Evolutionary conservation across 92 coral and sea anemone species (phyloP), one percentile per base, ranked within the genome.

Genomic region (Epizoanthus fatuus): DNA sequence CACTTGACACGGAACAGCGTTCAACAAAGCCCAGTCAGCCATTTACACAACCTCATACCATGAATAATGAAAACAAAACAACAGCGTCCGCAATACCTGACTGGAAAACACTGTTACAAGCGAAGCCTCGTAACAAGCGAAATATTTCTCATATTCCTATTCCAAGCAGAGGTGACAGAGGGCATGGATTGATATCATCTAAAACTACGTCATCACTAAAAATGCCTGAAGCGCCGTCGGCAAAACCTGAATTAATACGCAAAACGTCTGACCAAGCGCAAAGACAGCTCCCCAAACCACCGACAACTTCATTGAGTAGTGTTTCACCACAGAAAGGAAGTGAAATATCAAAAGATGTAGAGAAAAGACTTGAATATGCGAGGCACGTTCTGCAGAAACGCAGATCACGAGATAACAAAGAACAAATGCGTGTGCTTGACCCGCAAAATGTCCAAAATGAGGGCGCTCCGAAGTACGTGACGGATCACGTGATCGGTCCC

Each of bases 31-130:
- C 57, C n/a, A 45, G 44, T 62, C 56, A 77, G 45, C 56, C 7
- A 15, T 32, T 38, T 15, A 3, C 15, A 14, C 57, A 42, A 16
- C 12, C 14, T 3, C 13, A 19, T 4, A 3, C 0, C 14, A 60
- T 4, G 58, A 14, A 2, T 3, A 17, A 57, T 4, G 44, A 59
- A 0, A 54, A 40, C 13, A 59, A 39, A 10, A 58, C 19, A 59
- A 39, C 81, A 3, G 5, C 38, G 10, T 42, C 82, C 4, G 13
- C 6, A 40, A 60, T 59, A 14, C 0, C 29, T 3, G 58, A 77
- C 40, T 77, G 82, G 82, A 77, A 49, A 77, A 59, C 82, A 20
- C 69, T 77, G 14, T 44, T 77, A 16, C 82, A 60, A 60, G 71
- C 82, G 22, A 77, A n/a, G 16, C 57, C 69, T 77, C 25, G 58